A percentile compares a stretch with the other conserved stretches of the same genome.
Conservation (phyloP, 64 coral and sea anemone genomes). For the Actinia tenebrosa region DNA sequence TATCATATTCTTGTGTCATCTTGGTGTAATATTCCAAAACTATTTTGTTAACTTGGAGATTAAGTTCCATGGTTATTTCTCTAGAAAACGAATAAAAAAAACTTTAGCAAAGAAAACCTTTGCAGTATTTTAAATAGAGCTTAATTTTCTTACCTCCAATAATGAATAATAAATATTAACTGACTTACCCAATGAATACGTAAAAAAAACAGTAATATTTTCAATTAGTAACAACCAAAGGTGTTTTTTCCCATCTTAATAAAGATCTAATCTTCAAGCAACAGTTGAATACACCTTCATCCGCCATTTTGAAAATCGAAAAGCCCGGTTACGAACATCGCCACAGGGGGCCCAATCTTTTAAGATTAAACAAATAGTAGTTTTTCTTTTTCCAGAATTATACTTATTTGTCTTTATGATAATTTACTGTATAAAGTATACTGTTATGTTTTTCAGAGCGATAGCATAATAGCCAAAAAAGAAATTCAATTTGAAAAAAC, state of each 20-base stretch:
- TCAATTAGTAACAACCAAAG: too few relatives aligned
- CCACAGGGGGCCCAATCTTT: background rate
- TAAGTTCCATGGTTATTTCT: slow-evolving; percentile 3
- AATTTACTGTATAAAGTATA: too few relatives aligned
- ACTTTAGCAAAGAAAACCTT: too few relatives aligned
- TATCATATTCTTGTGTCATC: slow-evolving; percentile 22
- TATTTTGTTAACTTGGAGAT: background rate
- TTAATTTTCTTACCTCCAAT: background rate
- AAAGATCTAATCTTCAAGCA: background rate
- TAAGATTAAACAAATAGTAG: background rate
- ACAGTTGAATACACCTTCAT: background rate
- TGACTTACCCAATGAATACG: background rate
- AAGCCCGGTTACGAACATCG: background rate
- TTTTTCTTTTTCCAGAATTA: background rate
- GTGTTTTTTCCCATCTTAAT: too few relatives aligned
- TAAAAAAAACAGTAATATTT: background rate
- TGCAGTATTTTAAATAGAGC: background rate
- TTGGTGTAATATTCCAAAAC: slow-evolving; percentile 21
- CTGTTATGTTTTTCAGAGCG: too few relatives aligned
- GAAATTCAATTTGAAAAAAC: too few relatives aligned
- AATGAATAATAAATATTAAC: background rate
- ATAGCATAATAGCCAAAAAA: too few relatives aligned
- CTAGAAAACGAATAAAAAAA: background rate
- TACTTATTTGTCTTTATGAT: background rate
- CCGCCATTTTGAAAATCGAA: background rate